Base-by-base conservation (phyloP, 2,113 vertebrate genomes). In the Psittacara wagleri region DNA sequence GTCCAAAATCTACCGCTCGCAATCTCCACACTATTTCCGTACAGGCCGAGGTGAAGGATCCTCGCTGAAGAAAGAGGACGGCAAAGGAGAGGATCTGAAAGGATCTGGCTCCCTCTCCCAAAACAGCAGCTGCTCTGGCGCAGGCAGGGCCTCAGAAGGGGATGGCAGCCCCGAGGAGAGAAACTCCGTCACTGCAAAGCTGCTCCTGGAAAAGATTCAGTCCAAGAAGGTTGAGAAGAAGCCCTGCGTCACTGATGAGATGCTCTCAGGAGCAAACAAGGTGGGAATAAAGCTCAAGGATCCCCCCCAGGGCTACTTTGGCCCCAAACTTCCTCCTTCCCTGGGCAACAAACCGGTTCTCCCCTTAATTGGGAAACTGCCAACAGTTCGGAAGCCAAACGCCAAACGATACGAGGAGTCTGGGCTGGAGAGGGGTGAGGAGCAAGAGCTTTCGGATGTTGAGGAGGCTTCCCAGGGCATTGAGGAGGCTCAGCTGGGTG, bases 231-330 rank as follows among this genome's bases (percentile, higher is more conserved):
- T 98, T 18, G 98, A 98, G 68, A 98, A 98, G 94, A 98, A 98
- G 59, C 90, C 97, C 13, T 97, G 92, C 0, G 5, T 97, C 17
- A 76, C 95, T 35, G 98, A 98, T 0, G 98, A 99, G 55, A 96
- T 98, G 94, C 94, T 97, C 70, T 54, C 94, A 22, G 94, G 98
- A 18, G 87, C 97, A 64, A 97, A 83, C 92, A 99, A 99, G 95
- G 96, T 98, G 43, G 99, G 99, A 29, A 95, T 98, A 79, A 99
- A 99, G 92, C 98, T 99, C 86, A 99, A 99, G 90, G 99, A 99
- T 91, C 99, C 99, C 51, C 99, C 99, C 22, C 99, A 99, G 96
- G 99, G 99, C 46, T 99, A 99, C 96, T 99, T 99, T 68, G 99
- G 99, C 57, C 99, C 99, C 6, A 99, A 99, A 92, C 98, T 99